Base-by-base conservation (phyloP, 2,888 invertebrate genomes). In the Petrolisthes manimaculis region DNA sequence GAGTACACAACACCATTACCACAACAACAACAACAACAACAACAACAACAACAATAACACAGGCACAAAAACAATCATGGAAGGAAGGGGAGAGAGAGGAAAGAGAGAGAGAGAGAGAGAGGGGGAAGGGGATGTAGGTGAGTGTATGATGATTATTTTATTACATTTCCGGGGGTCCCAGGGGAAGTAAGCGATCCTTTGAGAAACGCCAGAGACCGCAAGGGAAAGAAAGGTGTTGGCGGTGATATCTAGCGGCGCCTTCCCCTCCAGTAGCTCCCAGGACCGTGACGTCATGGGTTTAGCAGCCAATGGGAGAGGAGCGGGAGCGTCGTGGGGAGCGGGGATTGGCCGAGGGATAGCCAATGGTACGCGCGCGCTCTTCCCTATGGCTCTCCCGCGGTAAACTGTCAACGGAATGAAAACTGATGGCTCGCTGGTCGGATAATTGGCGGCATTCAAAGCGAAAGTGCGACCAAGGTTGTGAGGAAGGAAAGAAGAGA, bases 401-500 rank as follows among this genome's bases (percentile, higher is more conserved):
- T 24, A 67, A 83, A 86, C 82, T 86, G 86, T 86, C 86, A 86
- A 82, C 86, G 74, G 81, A 82, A 86, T 86, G 86, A 77, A 86
- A 86, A 86, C 81, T 86, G 86, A 86, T 86, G 86, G 83, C 61
- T 77, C 74, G 83, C 53, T 67, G 53, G 81, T 75, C 55, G 56
- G 77, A 81, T 86, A 86, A 86, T 86, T 86, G 86, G 77, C 77
- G 61, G 77, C 86, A 86, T 86, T 86, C 86, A 86, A 82, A 86
- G 61, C 61, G 61, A 61, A 61, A 61, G 61, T 61, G 61, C 61
- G 61, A 61, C 61, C 61, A 61, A 6, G 61, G 61, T 14, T 61
- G 61, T 6, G 61, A 61, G 61, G 61, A 6, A 61, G 61, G 61
- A 14, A 61, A 14, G 61, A 14, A 61, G 51, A 37, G 77, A 24